phyloP scores from a whole-genome alignment of 2,113 vertebrate species.

The Sinocyclocheilus anophthalmus region DNA sequence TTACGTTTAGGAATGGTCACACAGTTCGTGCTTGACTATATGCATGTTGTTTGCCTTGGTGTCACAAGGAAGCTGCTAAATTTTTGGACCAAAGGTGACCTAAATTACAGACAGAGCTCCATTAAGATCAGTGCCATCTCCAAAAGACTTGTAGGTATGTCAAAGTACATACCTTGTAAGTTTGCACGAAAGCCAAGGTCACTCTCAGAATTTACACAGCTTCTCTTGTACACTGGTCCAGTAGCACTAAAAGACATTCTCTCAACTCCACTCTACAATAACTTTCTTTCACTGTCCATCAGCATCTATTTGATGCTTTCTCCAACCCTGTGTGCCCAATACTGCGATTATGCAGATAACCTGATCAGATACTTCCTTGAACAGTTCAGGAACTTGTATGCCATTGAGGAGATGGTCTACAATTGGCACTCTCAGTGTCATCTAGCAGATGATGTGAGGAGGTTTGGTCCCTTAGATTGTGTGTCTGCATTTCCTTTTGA shows the following conservation, averaged over 20 bases:
- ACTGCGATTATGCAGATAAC: conserved; percentile 15
- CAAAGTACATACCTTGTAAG: not conserved
- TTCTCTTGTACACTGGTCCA: conserved; percentile 2
- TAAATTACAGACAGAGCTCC: conserved; percentile 5
- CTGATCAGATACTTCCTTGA: conserved; percentile 16
- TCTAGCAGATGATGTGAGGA: conserved; percentile 42
- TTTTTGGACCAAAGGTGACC: conserved; percentile 13
- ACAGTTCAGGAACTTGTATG: conserved; percentile 15
- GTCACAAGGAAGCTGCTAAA: conserved; percentile 12
- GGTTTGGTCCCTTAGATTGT: conserved; percentile 33
- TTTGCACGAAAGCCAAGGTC: not conserved
- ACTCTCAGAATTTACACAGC: not conserved
- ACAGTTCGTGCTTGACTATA: conserved; percentile 22
- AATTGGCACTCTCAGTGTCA: conserved; percentile 21
- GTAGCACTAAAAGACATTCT: conserved; percentile 5
- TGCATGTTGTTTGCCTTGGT: conserved; percentile 31
- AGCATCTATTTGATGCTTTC: conserved; percentile 16
- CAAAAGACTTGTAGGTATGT: not conserved
- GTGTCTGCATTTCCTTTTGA: conserved; percentile 35
- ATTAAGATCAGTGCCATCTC: not conserved
- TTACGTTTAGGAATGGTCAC: conserved; percentile 10
- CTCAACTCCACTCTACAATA: not conserved
- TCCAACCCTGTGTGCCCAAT: conserved; percentile 12
- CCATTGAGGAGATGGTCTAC: conserved; percentile 18
- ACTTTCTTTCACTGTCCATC: not conserved